Base-by-base conservation (phyloP, 1,140 invertebrate genomes). In the Campoletis sonorensis region DNA sequence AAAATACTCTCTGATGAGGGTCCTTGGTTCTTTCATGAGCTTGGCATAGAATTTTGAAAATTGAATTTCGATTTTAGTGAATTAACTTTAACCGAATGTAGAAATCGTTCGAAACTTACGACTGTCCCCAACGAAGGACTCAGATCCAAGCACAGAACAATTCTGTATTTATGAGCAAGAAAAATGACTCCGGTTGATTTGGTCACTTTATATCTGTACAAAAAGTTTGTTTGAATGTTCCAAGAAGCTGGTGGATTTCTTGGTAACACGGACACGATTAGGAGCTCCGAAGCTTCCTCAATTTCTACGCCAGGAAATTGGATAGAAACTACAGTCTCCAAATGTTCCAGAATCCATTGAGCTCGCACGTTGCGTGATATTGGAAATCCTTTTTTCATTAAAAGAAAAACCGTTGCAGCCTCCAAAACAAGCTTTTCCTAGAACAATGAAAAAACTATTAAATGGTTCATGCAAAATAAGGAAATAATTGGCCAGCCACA, bases 91-190 rank as follows among this genome's bases (percentile, higher is more conserved):
- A 54, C 49, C 18, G 18, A n/a, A 54, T 54, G 49, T 54, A 54
- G 16, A 54, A 54, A 54, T 8, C 1, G 11, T 64, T 49, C 18
- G 58, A 71, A 37, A 94, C 88, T 90, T 84, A 92, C 95, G 70
- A 97, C 94, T 85, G 95, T 93, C 37, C 95, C 94, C 80, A 95
- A 92, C 4, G 96, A 97, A 23, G 96, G 96, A 91, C 96, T 97
- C 82, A 97, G 93, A 90, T 97, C 96, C 72, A 97, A 91, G 87
- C 96, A 95, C 90, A 96, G 96, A 27, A 95, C 95, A 82, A 96
- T 93, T 80, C 94, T 90, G 87, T 97, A 96, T 79, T 93, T 93
- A 85, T 89, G 94, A 77, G 87, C 94, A 84, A 92, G 93, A 90
- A 91, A 93, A 85, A 93, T 90, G 67, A 94, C 85, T 61, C 91